A percentile compares a stretch with the other conserved stretches of the same genome.
Conservation (phyloP, 2,888 invertebrate species). For the Kryphioiulus occultus region DNA sequence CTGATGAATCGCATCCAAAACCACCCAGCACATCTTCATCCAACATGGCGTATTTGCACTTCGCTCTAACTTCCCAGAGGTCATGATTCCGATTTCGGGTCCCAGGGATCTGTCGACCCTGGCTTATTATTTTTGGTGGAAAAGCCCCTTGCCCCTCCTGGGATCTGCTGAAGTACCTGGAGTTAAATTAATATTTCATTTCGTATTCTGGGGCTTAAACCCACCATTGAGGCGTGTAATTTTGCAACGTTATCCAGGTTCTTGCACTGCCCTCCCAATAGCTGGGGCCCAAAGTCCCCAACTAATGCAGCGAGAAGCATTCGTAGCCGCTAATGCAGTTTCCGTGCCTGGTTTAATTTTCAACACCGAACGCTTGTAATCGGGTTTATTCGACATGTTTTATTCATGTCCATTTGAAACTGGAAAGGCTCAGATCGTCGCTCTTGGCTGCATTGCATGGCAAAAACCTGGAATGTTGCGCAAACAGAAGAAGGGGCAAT, state of each 20-base stretch:
- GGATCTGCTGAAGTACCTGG: not conserved
- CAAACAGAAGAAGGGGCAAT: constrained; percentile 6
- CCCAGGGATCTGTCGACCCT: not conserved
- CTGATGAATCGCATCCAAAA: no score
- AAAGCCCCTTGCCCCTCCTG: not conserved
- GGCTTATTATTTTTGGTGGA: not conserved
- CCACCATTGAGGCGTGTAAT: not conserved
- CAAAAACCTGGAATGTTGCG: not conserved
- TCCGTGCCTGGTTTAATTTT: constrained; percentile 18
- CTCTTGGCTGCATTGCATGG: not conserved
- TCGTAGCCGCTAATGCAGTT: not conserved
- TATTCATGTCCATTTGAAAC: not conserved
- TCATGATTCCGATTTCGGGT: not conserved
- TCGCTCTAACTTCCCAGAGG: no score
- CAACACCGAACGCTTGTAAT: constrained; percentile 1
- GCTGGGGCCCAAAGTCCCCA: not conserved
- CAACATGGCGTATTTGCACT: no score
- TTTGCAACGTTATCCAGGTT: not conserved
- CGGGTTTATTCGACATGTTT: constrained; percentile 2
- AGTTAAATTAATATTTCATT: not conserved
- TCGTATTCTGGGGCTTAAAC: not conserved
- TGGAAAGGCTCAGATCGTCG: not conserved
- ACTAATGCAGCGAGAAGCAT: not conserved
- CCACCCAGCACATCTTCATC: no score
- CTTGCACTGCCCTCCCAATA: not conserved